A percentile compares a stretch with the other conserved stretches of the same genome.
Evolutionary conservation across 2,888 invertebrate genomes (phyloP).

Genomic region (Pyrochroa serraticornis): DNA sequence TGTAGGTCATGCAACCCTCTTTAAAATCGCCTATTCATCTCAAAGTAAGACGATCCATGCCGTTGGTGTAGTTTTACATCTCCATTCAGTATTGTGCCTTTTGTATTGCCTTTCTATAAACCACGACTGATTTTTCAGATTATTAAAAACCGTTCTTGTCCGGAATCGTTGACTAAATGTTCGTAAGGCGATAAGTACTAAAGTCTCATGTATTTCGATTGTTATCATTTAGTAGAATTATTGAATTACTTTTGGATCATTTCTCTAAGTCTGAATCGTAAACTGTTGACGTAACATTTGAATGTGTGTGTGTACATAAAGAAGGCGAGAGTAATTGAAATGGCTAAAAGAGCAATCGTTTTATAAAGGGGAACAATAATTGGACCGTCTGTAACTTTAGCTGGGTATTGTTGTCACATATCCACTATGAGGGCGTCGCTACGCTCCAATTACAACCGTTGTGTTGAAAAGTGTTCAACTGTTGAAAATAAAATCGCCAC

Average conservation of each 20-base stretch:
- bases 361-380: conserved; percentile 33
- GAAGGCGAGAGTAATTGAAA: conserved; percentile 32
- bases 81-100: conserved; percentile 32
- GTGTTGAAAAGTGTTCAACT: conserved; percentile 9
- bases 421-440: conserved; percentile 19
- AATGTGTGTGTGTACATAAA: not conserved
- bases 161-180: too few species aligned
- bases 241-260: too few species aligned
- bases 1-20: conserved; percentile 32
- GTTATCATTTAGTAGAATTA: too few species aligned
- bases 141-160: conserved; percentile 4
- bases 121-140: conserved; percentile 13
- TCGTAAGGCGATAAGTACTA: too few species aligned
- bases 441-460: conserved; percentile 21
- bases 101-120: conserved; percentile 12
- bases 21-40: conserved; percentile 28
- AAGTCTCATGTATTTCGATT: too few species aligned
- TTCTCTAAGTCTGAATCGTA: too few species aligned
- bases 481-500: conserved; percentile 5
- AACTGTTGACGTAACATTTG: too few species aligned
- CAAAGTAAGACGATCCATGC: conserved; percentile 40
- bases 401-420: conserved; percentile 28
- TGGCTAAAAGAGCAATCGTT: conserved; percentile 38
- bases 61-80: conserved; percentile 39
- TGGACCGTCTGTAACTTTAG: conserved; percentile 36